Evolutionary conservation across 2,113 vertebrate genomes (phyloP).

Genomic region (Crotalus tigris): DNA sequence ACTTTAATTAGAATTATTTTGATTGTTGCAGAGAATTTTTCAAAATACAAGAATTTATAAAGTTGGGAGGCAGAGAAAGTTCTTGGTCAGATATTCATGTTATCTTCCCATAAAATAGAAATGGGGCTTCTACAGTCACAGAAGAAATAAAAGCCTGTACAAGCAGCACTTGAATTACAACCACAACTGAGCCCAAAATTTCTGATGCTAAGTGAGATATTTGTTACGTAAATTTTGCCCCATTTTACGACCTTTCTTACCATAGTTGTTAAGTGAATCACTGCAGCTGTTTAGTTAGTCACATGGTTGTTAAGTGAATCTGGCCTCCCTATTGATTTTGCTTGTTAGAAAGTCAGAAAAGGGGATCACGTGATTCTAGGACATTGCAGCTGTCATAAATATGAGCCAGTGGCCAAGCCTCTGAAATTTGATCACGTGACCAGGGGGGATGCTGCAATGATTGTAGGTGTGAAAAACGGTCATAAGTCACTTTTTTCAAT

Average conservation of each 20-base stretch:
- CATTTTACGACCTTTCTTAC: not conserved
- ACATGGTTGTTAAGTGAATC: not conserved
- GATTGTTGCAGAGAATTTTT: not conserved
- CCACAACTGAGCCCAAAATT: not conserved
- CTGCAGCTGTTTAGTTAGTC: not conserved
- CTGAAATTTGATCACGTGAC: too few relatives aligned
- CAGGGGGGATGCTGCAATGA: too few relatives aligned
- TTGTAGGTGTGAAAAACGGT: too few relatives aligned
- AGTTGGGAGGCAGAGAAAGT: not conserved
- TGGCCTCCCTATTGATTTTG: too few relatives aligned
- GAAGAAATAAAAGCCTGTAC: not conserved
- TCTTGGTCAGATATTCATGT: not conserved
- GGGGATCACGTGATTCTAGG: too few relatives aligned
- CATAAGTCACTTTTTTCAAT: too few relatives aligned
- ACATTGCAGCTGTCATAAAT: too few relatives aligned
- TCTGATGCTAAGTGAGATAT: not conserved
- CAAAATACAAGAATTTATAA: not conserved
- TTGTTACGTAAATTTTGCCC: not conserved
- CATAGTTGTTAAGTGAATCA: not conserved
- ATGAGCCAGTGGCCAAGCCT: too few relatives aligned
- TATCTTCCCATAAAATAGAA: not conserved
- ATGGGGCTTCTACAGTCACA: not conserved
- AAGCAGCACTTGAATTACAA: not conserved
- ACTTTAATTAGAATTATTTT: not conserved
- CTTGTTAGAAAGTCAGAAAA: too few relatives aligned